Evolutionary conservation across 2,113 vertebrate species (phyloP).

Genomic region (Phocoena phocoena): DNA sequence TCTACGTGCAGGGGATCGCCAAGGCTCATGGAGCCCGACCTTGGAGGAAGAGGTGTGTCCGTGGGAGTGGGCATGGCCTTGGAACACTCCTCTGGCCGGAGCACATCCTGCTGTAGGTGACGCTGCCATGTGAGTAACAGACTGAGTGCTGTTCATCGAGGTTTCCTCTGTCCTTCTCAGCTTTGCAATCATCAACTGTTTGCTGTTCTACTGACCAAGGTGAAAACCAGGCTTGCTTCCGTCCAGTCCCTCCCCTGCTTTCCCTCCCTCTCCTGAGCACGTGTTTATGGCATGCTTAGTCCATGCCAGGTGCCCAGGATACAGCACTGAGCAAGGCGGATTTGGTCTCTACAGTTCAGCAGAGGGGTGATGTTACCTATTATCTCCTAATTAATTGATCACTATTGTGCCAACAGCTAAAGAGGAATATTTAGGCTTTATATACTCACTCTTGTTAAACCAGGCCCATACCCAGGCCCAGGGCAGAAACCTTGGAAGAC

Average conservation of each 20-base stretch:
- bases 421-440: not conserved
- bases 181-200: not conserved
- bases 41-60: not conserved
- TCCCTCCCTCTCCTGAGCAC: no score
- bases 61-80: rapidly evolving
- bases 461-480: rapidly evolving
- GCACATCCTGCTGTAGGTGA: not conserved
- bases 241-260: no score
- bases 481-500: not conserved
- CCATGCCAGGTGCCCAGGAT: not conserved
- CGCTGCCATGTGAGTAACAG: rapidly evolving
- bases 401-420: not conserved
- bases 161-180: not conserved
- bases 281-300: no score
- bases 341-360: not conserved
- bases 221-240: no score
- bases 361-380: no score
- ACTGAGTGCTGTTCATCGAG: rapidly evolving
- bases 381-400: no score
- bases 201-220: not conserved
- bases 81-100: no score
- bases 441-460: rapidly evolving
- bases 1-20: rapidly evolving
- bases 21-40: not conserved
- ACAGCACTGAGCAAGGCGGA: not conserved